phyloP scores from a whole-genome alignment of 2,888 invertebrate genomes.

The Shargacucullia verbasci region DNA sequence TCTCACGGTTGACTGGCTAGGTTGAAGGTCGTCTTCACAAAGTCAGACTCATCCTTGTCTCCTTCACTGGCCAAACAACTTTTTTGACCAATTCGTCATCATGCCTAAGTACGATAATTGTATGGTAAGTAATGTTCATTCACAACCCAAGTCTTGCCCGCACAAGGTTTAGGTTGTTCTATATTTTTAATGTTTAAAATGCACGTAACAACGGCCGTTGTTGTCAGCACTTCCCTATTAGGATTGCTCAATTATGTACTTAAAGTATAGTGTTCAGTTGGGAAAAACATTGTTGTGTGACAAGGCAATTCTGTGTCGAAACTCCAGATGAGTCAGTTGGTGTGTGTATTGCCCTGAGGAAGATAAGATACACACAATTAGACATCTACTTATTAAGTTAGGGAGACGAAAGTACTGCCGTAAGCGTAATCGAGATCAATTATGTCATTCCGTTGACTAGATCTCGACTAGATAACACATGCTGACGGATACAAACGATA shows the following conservation, averaged over 20 bases:
- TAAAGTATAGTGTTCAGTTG: conserved; percentile 23
- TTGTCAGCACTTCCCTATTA: conserved; percentile 21
- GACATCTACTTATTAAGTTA: too few species aligned
- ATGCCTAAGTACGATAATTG: conserved; percentile 4
- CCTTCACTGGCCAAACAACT: conserved; percentile 27
- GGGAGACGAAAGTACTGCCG: too few species aligned
- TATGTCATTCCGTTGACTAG: too few species aligned
- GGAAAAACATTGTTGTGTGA: conserved; percentile 44
- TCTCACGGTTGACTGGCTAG: conserved; percentile 71
- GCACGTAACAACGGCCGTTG: conserved; percentile 9
- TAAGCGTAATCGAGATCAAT: too few species aligned
- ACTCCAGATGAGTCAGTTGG: conserved; percentile 26
- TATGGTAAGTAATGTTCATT: not conserved
- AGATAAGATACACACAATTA: too few species aligned
- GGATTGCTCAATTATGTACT: conserved; percentile 44
- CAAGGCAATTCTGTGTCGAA: conserved; percentile 25
- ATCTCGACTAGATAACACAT: too few species aligned
- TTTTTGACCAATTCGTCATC: conserved; percentile 37
- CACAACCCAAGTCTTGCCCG: not conserved
- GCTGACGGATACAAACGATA: too few species aligned
- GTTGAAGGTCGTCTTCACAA: conserved; percentile 69
- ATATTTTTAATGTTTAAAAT: conserved; percentile 22
- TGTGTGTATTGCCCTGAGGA: too few species aligned
- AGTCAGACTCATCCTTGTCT: conserved; percentile 61
- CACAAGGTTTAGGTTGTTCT: conserved; percentile 20